Evolutionary conservation across 2,797 vertebrate genomes (phyloP), one percentile per base, ranked within the genome.

Genomic region (Sebastiscus tertius): DNA sequence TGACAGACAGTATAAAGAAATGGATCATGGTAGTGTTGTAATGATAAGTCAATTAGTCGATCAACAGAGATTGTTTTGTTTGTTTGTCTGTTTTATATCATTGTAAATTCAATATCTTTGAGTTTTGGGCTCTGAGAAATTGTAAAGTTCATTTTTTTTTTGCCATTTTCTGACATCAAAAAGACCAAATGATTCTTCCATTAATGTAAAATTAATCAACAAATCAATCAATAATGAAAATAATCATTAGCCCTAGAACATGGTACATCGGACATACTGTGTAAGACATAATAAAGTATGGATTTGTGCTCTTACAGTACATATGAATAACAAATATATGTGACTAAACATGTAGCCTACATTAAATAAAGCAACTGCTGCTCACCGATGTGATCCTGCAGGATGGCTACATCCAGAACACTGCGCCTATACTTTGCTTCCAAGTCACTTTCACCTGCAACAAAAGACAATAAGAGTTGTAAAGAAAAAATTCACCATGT

Each of bases 341-440:
- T 56, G 27, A 46, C 27, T 33, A 5, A 80, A 18, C 9, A 39
- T 9, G 31, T 9, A 36, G 13, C 7, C 16, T 2, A n/a, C 34
- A 64, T 60, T 8, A 12, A 14, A 66, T 36, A 46, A 33, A 63
- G 11, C 6, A 79, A 54, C n/a, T 31, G 16, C 66, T 73, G 65
- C 95, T 96, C 85, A 97, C 95, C 94, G 10, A 96, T 84, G n/a
- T 87, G 93, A 77, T 97, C 94, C 80, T 89, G 92, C 3, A 95
- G 94, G 49, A 95, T 59, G 33, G 92, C 91, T 71, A 92, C 89
- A 76, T 97, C 95, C 81, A 95, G 79, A 36, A 75, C 31, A 64
- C 92, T 87, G 73, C 88, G 92, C 65, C 80, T 84, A 54, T 90
- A 90, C 54, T 89, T 92, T 39, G 89, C 91, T 62, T 94, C 89